Percentiles rank a stretch among this genome's conserved stretches.
Conservation (phyloP, 1,140 invertebrate genomes). For the Grapholita molesta region DNA sequence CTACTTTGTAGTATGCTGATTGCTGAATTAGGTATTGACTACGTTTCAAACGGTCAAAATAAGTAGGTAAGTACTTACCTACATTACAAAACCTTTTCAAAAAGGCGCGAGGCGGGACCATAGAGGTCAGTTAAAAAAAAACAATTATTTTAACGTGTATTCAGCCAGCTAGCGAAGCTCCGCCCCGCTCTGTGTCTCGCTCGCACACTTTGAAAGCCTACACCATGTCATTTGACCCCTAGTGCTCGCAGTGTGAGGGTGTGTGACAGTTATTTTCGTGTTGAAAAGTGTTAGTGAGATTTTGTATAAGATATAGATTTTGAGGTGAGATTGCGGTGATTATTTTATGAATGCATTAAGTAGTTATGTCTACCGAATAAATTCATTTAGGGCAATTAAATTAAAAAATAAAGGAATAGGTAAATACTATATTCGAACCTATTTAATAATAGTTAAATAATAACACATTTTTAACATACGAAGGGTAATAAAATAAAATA, state of each 20-base stretch:
- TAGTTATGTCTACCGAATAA: too few species aligned
- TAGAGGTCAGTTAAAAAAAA: slow-evolving; percentile 22
- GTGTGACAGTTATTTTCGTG: slow-evolving; percentile 28
- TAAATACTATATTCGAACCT: too few species aligned
- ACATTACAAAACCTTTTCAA: neutral
- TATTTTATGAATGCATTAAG: too few species aligned
- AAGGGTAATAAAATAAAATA: too few species aligned
- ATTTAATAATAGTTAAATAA: too few species aligned
- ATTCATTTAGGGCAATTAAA: too few species aligned
- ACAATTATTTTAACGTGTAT: slow-evolving; percentile 22
- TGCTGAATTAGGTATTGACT: neutral
- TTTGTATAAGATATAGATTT: neutral
- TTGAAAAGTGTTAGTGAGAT: slow-evolving; percentile 1
- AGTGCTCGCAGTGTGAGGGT: slow-evolving; percentile 47
- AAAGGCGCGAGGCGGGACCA: slow-evolving; percentile 10
- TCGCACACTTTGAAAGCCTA: slow-evolving; percentile 53
- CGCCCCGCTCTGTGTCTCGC: slow-evolving; percentile 42
- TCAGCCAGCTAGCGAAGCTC: slow-evolving; percentile 33
- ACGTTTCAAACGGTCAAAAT: neutral
- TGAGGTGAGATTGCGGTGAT: neutral
- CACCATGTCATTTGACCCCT: slow-evolving; percentile 64
- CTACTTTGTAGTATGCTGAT: too few species aligned
- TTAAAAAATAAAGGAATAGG: too few species aligned
- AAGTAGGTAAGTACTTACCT: too few species aligned
- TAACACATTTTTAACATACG: too few species aligned